These are phyloP conservation scores for Montipora sp. DNA, from an alignment of 64 coral and sea anemone genomes.

Conservation along the genomic window DNA sequence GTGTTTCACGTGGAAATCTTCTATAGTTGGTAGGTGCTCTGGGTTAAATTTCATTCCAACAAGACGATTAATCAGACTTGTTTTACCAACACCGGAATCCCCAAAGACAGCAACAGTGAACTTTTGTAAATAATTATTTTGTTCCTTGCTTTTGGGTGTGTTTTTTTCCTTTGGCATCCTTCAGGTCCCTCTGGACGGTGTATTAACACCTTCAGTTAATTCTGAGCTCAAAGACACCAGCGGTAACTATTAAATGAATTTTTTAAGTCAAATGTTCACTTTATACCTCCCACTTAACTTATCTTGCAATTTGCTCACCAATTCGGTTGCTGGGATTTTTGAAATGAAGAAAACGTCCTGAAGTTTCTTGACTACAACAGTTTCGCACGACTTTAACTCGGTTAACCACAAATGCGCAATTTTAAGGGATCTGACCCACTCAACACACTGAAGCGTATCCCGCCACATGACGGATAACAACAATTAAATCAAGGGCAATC, in stretches of 20 bases:
- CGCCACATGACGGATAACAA: not conserved
- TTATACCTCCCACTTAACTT: not conserved
- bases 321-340: not conserved
- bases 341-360: not conserved
- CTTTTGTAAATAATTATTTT: constrained; percentile 60
- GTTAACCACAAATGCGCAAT: not conserved
- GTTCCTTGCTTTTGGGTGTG: not conserved
- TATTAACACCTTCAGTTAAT: not conserved
- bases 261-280: not conserved
- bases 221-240: not conserved
- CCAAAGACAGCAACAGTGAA: constrained; percentile 87
- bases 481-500: not conserved
- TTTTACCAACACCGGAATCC: constrained; percentile 79
- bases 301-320: not conserved
- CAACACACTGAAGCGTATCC: not conserved
- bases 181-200: too few species aligned
- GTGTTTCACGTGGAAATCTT: constrained; percentile 88
- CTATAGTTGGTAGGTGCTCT: constrained; percentile 77
- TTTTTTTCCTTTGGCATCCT: constrained; percentile 19
- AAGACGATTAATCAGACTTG: constrained; percentile 73
- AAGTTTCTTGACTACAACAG: not conserved
- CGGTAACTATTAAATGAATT: too few species aligned
- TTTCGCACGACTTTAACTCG: not conserved
- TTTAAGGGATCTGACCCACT: not conserved
- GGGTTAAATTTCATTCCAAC: constrained; percentile 48